Evolutionary conservation across 2,888 invertebrate genomes (phyloP), one percentile per base, ranked within the genome.

Genomic region (Mythimna lalbum): DNA sequence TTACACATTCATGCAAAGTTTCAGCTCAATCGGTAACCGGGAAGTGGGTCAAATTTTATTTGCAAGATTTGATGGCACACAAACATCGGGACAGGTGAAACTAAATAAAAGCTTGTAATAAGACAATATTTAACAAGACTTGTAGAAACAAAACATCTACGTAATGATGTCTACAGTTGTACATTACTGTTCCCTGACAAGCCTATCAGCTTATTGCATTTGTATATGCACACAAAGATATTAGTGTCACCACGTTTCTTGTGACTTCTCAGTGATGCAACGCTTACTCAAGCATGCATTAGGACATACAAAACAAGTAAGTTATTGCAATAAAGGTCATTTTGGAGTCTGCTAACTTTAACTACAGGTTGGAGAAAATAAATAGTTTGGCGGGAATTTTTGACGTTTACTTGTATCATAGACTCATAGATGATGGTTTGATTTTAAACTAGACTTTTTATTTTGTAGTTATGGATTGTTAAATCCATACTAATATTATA

Each of bases 181-280:
- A 57, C 9, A 55, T n/a, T 49, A 33, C 49, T 12, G 36, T 33
- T 12, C 12, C 21, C 12, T 4, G 49, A 33, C 57, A 47, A 52
- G 47, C 23, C 21, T 36, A 17, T 19, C 33, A 50, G 3, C 27
- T 27, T n/a, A 75, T 69, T 76, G 55, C 71, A 71, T 60, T 66
- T 61, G 50, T 52, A 60, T 61, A 60, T 31, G 53, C 57, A 65
- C 17, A 60, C 52, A 63, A 59, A 50, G 12, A 56, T 60, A 77
- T 72, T 61, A 23, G 73, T 64, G 52, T 68, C 78, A 77, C 72
- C 63, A 56, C 60, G 50, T 55, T 66, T 33, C 61, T 71, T 12
- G 27, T 52, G 21, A 27, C 52, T 63, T 63, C 60, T 43, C 67
- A 33, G 33, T 50, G 21, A 53, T 64, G 63, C 60, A 72, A 76